Evolutionary conservation across 2,888 invertebrate species (phyloP).

Genomic region (Torymus tubicola): DNA sequence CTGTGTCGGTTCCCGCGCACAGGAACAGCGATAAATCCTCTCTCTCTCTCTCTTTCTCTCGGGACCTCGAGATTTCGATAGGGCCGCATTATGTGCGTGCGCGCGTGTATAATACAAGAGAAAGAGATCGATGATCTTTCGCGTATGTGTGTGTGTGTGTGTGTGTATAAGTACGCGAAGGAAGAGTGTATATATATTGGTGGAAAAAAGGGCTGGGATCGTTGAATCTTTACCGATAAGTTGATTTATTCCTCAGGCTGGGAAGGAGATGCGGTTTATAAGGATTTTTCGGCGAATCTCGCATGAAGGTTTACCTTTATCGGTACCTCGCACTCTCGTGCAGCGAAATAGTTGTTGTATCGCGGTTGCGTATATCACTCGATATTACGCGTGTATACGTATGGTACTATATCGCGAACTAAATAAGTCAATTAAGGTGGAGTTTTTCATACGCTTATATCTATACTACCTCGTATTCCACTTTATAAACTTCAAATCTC

Average conservation of each 20-base stretch:
- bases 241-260: constrained; percentile 56
- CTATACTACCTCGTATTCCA: too few species aligned
- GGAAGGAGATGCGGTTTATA: constrained; percentile 23
- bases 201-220: too few species aligned
- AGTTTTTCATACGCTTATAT: background rate
- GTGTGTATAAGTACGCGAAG: constrained; percentile 21
- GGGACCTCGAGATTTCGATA: constrained; percentile 40
- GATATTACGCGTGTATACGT: background rate
- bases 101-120: background rate
- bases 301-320: constrained; percentile 32
- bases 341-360: too few species aligned
- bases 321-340: background rate
- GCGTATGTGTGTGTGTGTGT: constrained; percentile 3
- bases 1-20: background rate
- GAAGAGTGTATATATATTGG: too few species aligned
- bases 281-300: constrained; percentile 6
- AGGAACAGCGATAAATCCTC: constrained; percentile 45
- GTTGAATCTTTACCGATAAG: constrained; percentile 41
- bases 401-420: constrained; percentile 30
- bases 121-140: too few species aligned
- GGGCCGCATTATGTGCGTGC: constrained; percentile 34
- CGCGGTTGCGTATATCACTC: background rate
- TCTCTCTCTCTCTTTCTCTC: too few species aligned
- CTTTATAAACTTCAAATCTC: too few species aligned
- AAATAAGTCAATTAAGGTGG: constrained; percentile 51